Percentiles rank a stretch among this genome's conserved stretches.
These are phyloP conservation scores for Protonemura montana DNA, from an alignment of 2,888 invertebrate genomes.

Conservation along the genomic window DNA sequence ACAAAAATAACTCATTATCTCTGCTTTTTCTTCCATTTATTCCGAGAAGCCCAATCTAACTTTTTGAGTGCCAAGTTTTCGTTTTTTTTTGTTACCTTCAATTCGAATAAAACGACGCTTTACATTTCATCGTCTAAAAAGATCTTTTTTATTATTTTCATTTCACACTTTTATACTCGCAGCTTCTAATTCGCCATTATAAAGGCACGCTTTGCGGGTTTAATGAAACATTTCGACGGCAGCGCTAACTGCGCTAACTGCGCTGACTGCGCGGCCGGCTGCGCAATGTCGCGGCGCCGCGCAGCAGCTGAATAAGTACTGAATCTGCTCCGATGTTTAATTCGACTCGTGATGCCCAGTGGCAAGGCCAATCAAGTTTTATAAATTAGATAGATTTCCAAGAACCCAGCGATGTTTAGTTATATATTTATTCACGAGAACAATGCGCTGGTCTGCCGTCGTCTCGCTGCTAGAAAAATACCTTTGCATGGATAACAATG, in stretches of 20 bases:
- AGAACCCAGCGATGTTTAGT: slow-evolving; percentile 24
- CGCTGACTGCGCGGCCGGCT: neutral
- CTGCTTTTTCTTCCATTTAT: neutral
- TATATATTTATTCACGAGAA: slow-evolving; percentile 21
- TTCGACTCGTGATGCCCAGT: slow-evolving; percentile 30
- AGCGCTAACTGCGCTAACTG: no score
- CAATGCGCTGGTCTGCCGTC: neutral
- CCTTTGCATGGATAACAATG: slow-evolving; percentile 10
- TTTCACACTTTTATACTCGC: slow-evolving; percentile 4
- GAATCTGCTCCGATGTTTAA: neutral
- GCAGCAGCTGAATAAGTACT: slow-evolving; percentile 10
- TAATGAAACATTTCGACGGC: slow-evolving; percentile 2
- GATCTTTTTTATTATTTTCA: slow-evolving; percentile 20
- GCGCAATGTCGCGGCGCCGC: neutral
- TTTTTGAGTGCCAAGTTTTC: slow-evolving; percentile 8
- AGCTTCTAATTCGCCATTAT: neutral
- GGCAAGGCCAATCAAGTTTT: slow-evolving; percentile 38
- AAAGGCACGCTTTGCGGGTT: neutral
- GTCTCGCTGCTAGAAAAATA: slow-evolving; percentile 14
- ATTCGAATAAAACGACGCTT: slow-evolving; percentile 20
- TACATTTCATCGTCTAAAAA: slow-evolving; percentile 2
- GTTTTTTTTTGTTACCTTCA: slow-evolving; percentile 7
- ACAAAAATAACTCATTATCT: slow-evolving; percentile 28
- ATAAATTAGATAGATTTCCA: slow-evolving; percentile 36
- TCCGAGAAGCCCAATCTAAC: slow-evolving; percentile 5